phyloP scores from a whole-genome alignment of 1,140 invertebrate genomes.

The Meteorus sp. region DNA sequence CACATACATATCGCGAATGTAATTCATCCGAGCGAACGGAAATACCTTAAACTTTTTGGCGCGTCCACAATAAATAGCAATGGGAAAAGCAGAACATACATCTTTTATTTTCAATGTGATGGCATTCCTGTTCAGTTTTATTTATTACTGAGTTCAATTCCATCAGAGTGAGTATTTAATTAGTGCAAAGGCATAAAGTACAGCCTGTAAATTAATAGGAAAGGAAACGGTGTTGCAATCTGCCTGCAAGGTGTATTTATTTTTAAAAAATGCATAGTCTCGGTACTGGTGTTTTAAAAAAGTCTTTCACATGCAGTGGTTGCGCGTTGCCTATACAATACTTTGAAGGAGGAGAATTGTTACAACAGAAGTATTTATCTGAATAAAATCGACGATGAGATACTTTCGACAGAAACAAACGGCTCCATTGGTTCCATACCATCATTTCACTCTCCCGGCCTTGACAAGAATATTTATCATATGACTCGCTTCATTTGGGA shows the following conservation, averaged over 20 bases:
- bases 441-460: background rate
- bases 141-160: constrained; percentile 8
- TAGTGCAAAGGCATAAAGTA: constrained; percentile 21
- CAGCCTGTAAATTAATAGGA: background rate
- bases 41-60: background rate
- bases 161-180: constrained; percentile 21
- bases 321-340: no score
- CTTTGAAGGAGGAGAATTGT: no score
- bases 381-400: no score
- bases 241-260: background rate
- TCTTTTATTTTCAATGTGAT: constrained; percentile 5
- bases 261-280: background rate
- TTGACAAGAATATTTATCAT: no score
- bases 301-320: no score
- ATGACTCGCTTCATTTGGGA: no score
- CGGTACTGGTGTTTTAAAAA: no score
- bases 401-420: no score
- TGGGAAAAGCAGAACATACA: no score
- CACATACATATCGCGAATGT: background rate
- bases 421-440: no score
- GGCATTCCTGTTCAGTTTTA: background rate
- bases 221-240: no score
- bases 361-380: no score
- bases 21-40: background rate
- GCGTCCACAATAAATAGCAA: background rate